phyloP scores from a whole-genome alignment of 2,113 vertebrate genomes.

The Archocentrus centrarchus region DNA sequence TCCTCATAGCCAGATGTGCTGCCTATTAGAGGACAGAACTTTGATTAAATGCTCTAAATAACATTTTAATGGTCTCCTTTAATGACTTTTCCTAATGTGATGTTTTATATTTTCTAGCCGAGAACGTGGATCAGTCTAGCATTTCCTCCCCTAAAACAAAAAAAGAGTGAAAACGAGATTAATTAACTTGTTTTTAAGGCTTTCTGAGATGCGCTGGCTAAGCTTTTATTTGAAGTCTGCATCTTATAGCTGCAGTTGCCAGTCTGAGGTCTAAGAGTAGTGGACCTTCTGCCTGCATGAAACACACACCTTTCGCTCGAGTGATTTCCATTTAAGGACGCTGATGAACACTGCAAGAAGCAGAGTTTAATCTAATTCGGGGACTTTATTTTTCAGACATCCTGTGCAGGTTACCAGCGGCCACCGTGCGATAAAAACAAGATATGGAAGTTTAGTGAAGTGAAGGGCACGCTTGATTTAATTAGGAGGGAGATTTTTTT shows the following conservation, averaged over 20 bases:
- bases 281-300: constrained; percentile 36
- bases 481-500: constrained; percentile 67
- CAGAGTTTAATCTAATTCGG: constrained; percentile 63
- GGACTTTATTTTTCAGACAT: constrained; percentile 50
- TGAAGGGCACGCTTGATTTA: constrained; percentile 73
- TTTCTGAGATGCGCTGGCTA: constrained; percentile 29
- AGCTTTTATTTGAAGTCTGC: constrained; percentile 38
- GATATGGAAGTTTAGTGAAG: constrained; percentile 71
- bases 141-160: constrained; percentile 5
- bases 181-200: constrained; percentile 48
- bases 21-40: background rate
- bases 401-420: constrained; percentile 55
- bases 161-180: constrained; percentile 11
- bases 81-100: background rate
- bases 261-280: constrained; percentile 32
- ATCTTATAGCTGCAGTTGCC: constrained; percentile 19
- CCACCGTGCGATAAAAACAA: constrained; percentile 58
- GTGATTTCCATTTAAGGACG: constrained; percentile 56
- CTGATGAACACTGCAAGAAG: constrained; percentile 37
- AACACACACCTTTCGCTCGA: constrained; percentile 43
- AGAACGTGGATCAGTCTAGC: background rate
- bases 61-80: background rate
- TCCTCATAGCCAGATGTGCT: background rate
- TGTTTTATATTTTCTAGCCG: background rate
- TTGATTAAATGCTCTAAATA: background rate